These are phyloP conservation scores for Nebria brevicollis DNA, from an alignment of 2,888 invertebrate genomes.

Conservation along the genomic window DNA sequence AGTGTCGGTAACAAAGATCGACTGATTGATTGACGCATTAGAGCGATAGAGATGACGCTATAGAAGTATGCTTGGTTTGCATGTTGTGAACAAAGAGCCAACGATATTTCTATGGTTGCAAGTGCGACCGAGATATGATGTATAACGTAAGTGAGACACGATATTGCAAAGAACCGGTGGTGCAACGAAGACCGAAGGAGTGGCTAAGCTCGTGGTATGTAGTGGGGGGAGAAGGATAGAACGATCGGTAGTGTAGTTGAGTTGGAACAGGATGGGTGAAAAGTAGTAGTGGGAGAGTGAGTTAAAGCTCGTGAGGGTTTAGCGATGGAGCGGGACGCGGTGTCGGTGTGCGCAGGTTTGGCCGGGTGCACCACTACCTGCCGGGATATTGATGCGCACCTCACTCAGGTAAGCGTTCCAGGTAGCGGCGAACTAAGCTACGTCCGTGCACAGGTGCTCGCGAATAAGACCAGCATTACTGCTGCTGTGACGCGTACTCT, in stretches of 20 bases:
- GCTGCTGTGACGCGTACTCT: conserved; percentile 2
- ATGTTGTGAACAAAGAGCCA: background rate
- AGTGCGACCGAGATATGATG: background rate
- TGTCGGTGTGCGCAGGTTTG: conserved; percentile 13
- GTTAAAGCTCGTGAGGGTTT: background rate
- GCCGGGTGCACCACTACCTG: conserved; percentile 10
- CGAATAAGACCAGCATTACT: background rate
- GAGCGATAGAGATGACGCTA: background rate
- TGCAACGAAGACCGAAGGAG: background rate
- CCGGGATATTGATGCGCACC: conserved; percentile 20
- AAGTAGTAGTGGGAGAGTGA: background rate
- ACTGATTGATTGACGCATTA: conserved; percentile 1
- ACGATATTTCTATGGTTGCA: background rate
- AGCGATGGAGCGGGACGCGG: conserved; percentile 11
- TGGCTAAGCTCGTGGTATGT: conserved; percentile 1
- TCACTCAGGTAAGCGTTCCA: conserved; percentile 16
- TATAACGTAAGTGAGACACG: background rate
- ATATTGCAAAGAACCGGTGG: background rate
- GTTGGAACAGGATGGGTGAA: background rate
- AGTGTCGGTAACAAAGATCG: conserved; percentile 6
- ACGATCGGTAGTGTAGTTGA: background rate
- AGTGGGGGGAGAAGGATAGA: background rate
- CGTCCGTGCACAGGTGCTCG: conserved; percentile 14
- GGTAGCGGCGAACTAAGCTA: conserved; percentile 6
- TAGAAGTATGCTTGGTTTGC: background rate